Base-by-base conservation (phyloP, 2,888 invertebrate genomes). In the Boloria euphrosyne region DNA sequence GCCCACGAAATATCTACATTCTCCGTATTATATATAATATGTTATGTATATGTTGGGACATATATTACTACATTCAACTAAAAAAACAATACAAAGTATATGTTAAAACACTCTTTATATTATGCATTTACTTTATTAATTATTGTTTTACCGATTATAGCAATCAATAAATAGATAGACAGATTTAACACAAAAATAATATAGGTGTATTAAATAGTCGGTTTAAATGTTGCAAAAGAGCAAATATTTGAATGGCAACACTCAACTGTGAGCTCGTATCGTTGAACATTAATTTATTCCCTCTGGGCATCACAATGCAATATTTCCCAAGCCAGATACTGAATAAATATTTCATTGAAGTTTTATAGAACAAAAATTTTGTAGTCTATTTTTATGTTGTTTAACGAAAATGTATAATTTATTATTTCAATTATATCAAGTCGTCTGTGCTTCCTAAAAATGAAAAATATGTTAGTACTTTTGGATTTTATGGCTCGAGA, bases 201-300 rank as follows among this genome's bases (percentile, higher is more conserved):
- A 2, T 38, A 10, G 47, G n/a, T 47, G 1, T 47, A n/a, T 16
- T n/a, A 7, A 47, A 47, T 47, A 47, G 47, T 65, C 59, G 59
- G 62, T 68, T 66, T 67, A 55, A 53, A 70, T 68, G 67, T 71
- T 38, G 69, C 63, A 67, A 69, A 66, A 59, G 62, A 65, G 67
- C 67, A 69, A 71, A 71, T 71, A 71, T 70, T 69, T 73, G 62
- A 70, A 66, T 51, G 65, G 67, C 68, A 69, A 70, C 65, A 71
- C 65, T 57, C 59, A 44, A 68, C 67, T 63, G 64, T 46, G 46
- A 71, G 70, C 68, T 62, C 72, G 66, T 71, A 71, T 68, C 71
- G 75, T 75, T 75, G 70, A 73, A 73, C 74, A 72, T 76, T 80
- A 77, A 82, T 80, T 76, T 80, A 81, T 81, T 79, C 77, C 72